Percentiles rank a stretch among this genome's conserved stretches.
Conservation (phyloP, 2,797 vertebrate genomes). For the Danionella dracula region DNA sequence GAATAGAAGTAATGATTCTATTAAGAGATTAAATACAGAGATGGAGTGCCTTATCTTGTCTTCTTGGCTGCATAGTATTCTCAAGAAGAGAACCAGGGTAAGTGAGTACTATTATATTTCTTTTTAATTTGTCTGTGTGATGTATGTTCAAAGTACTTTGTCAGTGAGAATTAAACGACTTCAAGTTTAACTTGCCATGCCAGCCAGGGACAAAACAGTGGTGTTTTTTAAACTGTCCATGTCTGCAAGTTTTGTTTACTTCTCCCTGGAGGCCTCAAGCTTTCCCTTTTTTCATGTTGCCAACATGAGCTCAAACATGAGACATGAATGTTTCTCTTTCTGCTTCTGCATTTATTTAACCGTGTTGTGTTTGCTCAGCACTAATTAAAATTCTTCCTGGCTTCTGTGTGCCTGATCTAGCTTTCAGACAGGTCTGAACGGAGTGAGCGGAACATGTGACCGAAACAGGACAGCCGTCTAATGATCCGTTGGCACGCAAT, state of each 20-base stretch:
- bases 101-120: too few relatives aligned
- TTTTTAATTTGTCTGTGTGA: too few relatives aligned
- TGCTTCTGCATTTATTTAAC: constrained; percentile 56
- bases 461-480: constrained; percentile 66
- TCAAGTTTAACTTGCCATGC: too few relatives aligned
- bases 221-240: too few relatives aligned
- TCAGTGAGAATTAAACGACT: too few relatives aligned
- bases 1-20: too few relatives aligned
- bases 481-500: constrained; percentile 72
- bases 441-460: constrained; percentile 67
- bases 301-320: constrained; percentile 60
- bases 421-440: constrained; percentile 54
- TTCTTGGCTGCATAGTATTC: too few relatives aligned
- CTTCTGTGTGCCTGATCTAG: constrained; percentile 54
- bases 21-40: too few relatives aligned
- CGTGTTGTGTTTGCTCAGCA: constrained; percentile 53
- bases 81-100: too few relatives aligned
- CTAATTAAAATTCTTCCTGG: constrained; percentile 70
- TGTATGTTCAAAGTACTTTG: too few relatives aligned
- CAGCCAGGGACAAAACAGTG: too few relatives aligned
- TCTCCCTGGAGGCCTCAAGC: not conserved
- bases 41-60: too few relatives aligned
- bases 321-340: constrained; percentile 56
- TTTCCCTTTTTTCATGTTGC: not conserved
- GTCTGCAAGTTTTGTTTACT: constrained; percentile 63